These are phyloP conservation scores for Celastrina argiolus DNA, from an alignment of 2,888 invertebrate species.

Conservation along the genomic window DNA sequence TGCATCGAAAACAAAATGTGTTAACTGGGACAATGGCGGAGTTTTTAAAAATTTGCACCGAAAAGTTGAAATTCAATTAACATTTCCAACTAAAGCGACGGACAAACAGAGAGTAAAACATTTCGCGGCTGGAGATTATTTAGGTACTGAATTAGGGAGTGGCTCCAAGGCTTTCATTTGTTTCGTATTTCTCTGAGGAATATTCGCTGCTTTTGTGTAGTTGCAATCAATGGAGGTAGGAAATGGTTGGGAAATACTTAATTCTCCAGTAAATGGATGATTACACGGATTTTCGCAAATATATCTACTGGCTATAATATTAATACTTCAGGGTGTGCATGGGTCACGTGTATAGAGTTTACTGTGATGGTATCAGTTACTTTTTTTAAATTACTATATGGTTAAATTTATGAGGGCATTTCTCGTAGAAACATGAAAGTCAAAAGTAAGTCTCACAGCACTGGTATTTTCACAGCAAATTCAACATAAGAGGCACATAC, in stretches of 20 bases:
- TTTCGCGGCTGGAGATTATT: constrained; percentile 46
- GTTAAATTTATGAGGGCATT: too few relatives aligned
- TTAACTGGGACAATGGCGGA: neutral
- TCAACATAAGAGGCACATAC: too few relatives aligned
- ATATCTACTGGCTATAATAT: too few relatives aligned
- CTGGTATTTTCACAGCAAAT: too few relatives aligned
- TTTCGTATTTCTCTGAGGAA: constrained; percentile 13
- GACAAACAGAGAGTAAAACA: constrained; percentile 40
- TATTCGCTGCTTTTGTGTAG: constrained; percentile 24
- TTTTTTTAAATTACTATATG: too few relatives aligned
- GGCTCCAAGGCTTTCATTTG: constrained; percentile 38
- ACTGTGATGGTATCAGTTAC: too few relatives aligned
- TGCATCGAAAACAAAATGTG: neutral
- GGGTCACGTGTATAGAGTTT: too few relatives aligned
- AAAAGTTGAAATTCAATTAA: constrained; percentile 19
- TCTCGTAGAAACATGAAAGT: too few relatives aligned
- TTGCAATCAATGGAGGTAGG: neutral
- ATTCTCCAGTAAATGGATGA: neutral
- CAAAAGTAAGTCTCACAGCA: too few relatives aligned
- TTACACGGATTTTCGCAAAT: neutral
- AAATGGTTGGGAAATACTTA: neutral
- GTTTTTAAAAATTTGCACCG: neutral
- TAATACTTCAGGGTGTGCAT: too few relatives aligned
- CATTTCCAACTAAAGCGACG: constrained; percentile 19
- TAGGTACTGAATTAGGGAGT: constrained; percentile 54